Conservation (phyloP, 2,888 invertebrate species). For the Leptopterna dolabrata region DNA sequence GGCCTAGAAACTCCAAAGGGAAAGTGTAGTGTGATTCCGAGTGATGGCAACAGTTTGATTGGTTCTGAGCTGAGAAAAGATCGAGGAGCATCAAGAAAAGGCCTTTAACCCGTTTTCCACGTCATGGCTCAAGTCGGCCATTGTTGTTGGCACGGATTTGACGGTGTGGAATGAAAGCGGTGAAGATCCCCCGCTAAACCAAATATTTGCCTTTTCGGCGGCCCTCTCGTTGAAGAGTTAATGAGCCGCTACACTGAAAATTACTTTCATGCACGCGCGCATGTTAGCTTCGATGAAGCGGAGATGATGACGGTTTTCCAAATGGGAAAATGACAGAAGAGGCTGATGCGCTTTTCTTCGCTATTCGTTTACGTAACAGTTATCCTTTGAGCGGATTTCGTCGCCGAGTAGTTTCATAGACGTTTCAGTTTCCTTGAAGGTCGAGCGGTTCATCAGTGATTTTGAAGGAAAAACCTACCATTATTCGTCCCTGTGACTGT, state of each 20-base stretch:
- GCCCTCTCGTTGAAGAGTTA: not conserved
- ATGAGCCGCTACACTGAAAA: not conserved
- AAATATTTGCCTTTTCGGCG: constrained; percentile 25
- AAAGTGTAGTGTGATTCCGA: not conserved
- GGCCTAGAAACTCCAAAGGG: too few relatives aligned
- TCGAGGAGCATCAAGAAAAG: not conserved
- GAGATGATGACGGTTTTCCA: not conserved
- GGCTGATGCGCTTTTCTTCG: not conserved
- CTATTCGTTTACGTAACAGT: not conserved
- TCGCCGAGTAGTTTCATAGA: too few relatives aligned
- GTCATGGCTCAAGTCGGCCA: constrained; percentile 39
- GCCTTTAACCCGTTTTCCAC: constrained; percentile 14
- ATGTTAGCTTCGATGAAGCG: not conserved
- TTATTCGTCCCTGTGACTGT: too few relatives aligned
- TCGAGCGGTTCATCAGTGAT: not conserved
- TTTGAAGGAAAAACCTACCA: too few relatives aligned
- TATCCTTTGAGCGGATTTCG: not conserved
- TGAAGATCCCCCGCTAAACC: not conserved
- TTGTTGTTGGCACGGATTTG: constrained; percentile 30
- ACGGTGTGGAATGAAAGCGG: not conserved
- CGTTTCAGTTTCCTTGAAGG: too few relatives aligned
- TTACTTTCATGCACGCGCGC: not conserved
- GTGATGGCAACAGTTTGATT: not conserved
- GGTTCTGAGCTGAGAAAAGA: not conserved
- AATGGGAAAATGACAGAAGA: not conserved